phyloP scores from a whole-genome alignment of 2,113 vertebrate species.

The Apteryx owenii region DNA sequence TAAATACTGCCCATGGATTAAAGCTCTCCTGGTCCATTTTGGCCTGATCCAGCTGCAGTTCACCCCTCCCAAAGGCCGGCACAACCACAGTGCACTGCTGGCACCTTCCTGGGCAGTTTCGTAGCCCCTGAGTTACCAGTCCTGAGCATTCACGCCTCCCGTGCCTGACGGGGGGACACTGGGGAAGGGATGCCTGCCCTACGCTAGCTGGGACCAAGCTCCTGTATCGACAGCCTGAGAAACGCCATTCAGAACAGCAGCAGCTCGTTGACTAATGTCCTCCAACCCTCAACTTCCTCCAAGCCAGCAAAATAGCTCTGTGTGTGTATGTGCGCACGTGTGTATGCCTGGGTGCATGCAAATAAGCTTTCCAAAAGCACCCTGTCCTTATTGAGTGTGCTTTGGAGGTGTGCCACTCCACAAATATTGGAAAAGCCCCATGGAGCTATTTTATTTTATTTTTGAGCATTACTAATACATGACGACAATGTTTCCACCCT shows the following conservation, averaged over 20 bases:
- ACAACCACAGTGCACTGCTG: not conserved
- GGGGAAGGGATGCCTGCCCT: not conserved
- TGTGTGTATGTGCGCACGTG: not conserved
- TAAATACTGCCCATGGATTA: not conserved
- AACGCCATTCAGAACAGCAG: not conserved
- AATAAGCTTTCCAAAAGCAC: conserved; percentile 39
- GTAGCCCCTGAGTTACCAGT: accelerated
- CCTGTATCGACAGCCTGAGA: not conserved
- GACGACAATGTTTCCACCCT: not conserved
- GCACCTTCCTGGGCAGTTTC: not conserved
- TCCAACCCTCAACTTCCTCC: conserved; percentile 19
- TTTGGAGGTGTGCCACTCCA: conserved; percentile 57
- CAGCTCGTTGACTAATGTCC: not conserved
- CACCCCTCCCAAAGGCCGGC: not conserved
- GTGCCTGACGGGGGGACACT: no score
- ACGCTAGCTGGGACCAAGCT: not conserved
- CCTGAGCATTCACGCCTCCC: not conserved
- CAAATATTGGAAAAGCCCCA: conserved; percentile 58
- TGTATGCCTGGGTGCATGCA: conserved; percentile 15
- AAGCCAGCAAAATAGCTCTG: conserved; percentile 9
- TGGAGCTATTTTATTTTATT: conserved; percentile 43
- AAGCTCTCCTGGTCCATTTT: not conserved
- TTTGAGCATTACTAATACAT: conserved; percentile 49
- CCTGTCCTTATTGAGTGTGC: conserved; percentile 33
- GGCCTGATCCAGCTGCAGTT: not conserved